These are phyloP conservation scores for Falco punctatus DNA, from an alignment of 2,113 vertebrate species.

Conservation along the genomic window DNA sequence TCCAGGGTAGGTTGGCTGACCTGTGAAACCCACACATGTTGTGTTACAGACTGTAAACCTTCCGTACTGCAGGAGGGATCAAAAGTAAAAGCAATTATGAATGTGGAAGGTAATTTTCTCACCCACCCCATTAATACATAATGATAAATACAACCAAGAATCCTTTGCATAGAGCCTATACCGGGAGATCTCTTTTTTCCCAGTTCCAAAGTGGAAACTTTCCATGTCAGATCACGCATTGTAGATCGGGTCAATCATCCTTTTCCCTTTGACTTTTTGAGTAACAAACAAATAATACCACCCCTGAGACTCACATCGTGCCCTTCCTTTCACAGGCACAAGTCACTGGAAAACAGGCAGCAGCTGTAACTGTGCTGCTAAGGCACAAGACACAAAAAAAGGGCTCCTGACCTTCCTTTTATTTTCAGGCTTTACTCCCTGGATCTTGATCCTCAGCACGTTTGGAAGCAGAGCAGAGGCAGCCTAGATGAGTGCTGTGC, in stretches of 20 bases:
- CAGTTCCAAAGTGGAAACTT: not conserved
- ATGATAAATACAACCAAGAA: not conserved
- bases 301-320: not conserved
- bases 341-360: not conserved
- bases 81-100: slow-evolving; percentile 20
- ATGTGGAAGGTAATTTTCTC: not conserved
- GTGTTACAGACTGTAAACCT: not conserved
- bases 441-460: not conserved
- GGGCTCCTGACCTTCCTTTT: not conserved
- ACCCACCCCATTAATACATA: not conserved
- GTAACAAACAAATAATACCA: not conserved
- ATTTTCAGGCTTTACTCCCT: not conserved
- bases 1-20: not conserved
- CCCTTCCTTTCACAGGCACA: not conserved
- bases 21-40: not conserved
- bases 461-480: not conserved
- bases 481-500: not conserved
- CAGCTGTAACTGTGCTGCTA: not conserved
- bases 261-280: not conserved
- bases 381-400: not conserved
- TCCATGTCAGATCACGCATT: not conserved
- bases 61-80: not conserved
- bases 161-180: not conserved
- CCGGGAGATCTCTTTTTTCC: not conserved
- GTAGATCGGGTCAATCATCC: not conserved